Evolutionary conservation across 2,888 invertebrate genomes (phyloP).

Genomic region (Eretmocerus hayati): DNA sequence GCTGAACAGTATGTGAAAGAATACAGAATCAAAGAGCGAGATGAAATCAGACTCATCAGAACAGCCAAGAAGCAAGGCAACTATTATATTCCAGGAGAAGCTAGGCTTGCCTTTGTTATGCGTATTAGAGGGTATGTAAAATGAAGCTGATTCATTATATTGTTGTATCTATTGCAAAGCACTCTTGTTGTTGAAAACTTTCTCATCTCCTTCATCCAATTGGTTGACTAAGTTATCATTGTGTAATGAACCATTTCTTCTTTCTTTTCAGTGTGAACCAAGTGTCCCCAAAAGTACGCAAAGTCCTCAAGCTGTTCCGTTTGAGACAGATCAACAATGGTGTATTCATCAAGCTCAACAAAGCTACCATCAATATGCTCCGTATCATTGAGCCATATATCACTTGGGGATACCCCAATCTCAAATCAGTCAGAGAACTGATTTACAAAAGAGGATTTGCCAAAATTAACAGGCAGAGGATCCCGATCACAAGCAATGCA

Average conservation of each 20-base stretch:
- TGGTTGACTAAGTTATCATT: too few species aligned
- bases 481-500: slow-evolving; percentile 90
- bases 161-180: neutral
- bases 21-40: slow-evolving; percentile 84
- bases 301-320: slow-evolving; percentile 94
- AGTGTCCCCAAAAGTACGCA: slow-evolving; percentile 78
- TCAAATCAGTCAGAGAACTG: slow-evolving; percentile 92
- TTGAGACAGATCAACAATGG: slow-evolving; percentile 99
- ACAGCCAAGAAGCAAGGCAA: slow-evolving; percentile 87
- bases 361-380: slow-evolving; percentile 97
- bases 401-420: slow-evolving; percentile 97
- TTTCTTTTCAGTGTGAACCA: slow-evolving; percentile 71
- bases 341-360: slow-evolving; percentile 94
- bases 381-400: slow-evolving; percentile 98
- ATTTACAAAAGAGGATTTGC: slow-evolving; percentile 98
- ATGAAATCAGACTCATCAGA: slow-evolving; percentile 79
- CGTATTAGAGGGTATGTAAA: slow-evolving; percentile 84
- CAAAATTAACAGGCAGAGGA: slow-evolving; percentile 81
- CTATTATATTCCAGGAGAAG: slow-evolving; percentile 95
- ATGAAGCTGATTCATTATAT: neutral
- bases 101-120: slow-evolving; percentile 94
- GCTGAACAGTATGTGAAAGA: slow-evolving; percentile 96
- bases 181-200: too few species aligned
- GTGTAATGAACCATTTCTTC: slow-evolving; percentile 5
- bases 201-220: too few species aligned